These are phyloP conservation scores for Automeris io DNA, from an alignment of 2,888 invertebrate species.

Conservation along the genomic window DNA sequence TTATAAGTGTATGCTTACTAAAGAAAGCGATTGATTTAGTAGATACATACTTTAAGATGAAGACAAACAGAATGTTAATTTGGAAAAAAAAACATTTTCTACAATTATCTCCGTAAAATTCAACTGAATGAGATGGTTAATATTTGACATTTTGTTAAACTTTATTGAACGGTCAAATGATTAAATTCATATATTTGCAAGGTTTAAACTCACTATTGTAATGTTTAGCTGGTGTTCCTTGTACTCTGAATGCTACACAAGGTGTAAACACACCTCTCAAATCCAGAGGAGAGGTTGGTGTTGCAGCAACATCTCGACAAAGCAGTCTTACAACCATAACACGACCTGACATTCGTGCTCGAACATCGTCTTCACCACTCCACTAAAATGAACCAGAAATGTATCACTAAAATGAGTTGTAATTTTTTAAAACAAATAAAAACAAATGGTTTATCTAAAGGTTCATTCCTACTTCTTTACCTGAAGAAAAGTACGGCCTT, in stretches of 20 bases:
- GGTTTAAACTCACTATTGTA: slow-evolving; percentile 44
- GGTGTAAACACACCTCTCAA: slow-evolving; percentile 84
- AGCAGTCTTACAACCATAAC: slow-evolving; percentile 87
- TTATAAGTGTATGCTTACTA: too few relatives aligned
- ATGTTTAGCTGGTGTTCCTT: slow-evolving; percentile 84
- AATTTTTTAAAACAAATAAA: neutral
- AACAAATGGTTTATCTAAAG: neutral
- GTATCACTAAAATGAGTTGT: too few relatives aligned
- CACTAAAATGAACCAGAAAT: too few relatives aligned
- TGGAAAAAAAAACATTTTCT: too few relatives aligned
- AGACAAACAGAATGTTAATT: too few relatives aligned
- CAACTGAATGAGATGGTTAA: too few relatives aligned
- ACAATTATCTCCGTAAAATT: too few relatives aligned
- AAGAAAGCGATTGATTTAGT: too few relatives aligned
- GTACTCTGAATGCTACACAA: slow-evolving; percentile 90
- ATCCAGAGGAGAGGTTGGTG: slow-evolving; percentile 67
- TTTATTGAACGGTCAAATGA: neutral
- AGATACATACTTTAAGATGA: too few relatives aligned
- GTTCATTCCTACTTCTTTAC: slow-evolving; percentile 50
- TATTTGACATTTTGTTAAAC: too few relatives aligned
- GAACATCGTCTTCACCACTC: slow-evolving; percentile 88
- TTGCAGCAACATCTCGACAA: slow-evolving; percentile 82
- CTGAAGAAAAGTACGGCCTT: slow-evolving; percentile 88
- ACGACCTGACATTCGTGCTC: slow-evolving; percentile 86
- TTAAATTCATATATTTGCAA: neutral